A percentile compares a stretch with the other conserved stretches of the same genome.
These are phyloP conservation scores for Meloidogyne chitwoodi DNA, from an alignment of 1,140 invertebrate genomes.

Conservation along the genomic window DNA sequence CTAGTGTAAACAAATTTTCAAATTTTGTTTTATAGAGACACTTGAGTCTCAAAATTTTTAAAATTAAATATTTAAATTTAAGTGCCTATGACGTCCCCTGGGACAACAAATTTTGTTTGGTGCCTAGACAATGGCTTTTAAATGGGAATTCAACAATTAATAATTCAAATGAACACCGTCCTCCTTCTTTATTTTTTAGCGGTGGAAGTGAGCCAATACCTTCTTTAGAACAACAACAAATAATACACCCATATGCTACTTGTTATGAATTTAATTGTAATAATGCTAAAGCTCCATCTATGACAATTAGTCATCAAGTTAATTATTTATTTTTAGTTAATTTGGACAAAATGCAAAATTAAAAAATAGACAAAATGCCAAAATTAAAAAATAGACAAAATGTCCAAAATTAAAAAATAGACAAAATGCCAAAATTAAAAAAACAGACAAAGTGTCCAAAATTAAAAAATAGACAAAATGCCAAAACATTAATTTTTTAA, in stretches of 20 bases:
- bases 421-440: not conserved
- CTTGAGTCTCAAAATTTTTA: not conserved
- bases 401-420: not conserved
- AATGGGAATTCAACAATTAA: not conserved
- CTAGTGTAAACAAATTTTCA: not conserved
- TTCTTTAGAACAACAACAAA: not conserved
- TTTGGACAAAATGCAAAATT: not conserved
- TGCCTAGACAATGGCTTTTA: slow-evolving; percentile 18
- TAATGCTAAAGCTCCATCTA: not conserved
- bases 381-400: too few relatives aligned
- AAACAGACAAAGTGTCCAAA: not conserved
- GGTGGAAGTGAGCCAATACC: not conserved
- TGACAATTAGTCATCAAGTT: not conserved
- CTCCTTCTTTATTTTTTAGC: not conserved
- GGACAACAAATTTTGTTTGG: slow-evolving; percentile 29
- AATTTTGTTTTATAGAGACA: not conserved
- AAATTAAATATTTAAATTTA: not conserved
- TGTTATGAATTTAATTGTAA: not conserved
- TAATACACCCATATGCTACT: not conserved
- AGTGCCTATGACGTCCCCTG: slow-evolving; percentile 30
- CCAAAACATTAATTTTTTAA: not conserved
- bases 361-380: too few relatives aligned
- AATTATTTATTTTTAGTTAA: not conserved
- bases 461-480: not conserved
- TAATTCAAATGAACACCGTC: not conserved